Evolutionary conservation across 2,113 vertebrate genomes (phyloP).

Genomic region (Reinhardtius hippoglossoides): DNA sequence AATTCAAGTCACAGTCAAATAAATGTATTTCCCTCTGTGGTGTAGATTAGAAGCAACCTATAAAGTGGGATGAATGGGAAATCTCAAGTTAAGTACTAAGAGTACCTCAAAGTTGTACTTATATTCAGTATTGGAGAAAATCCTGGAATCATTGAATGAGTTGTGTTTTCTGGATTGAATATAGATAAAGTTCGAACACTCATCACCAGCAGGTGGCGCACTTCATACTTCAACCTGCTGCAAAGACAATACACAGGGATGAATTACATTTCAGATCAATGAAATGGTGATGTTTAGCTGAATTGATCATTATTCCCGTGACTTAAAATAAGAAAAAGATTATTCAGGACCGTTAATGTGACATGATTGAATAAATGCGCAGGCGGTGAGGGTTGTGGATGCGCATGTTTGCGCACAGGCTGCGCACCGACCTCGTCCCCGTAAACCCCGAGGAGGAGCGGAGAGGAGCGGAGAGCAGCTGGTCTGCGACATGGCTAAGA

Average conservation of each 20-base stretch:
- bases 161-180: no score
- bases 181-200: neutral
- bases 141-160: neutral
- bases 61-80: neutral
- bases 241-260: neutral
- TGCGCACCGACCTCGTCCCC: slow-evolving; percentile 54
- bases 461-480: slow-evolving; percentile 48
- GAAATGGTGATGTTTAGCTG: neutral
- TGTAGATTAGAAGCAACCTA: neutral
- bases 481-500: slow-evolving; percentile 88
- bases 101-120: neutral
- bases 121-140: no score
- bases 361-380: neutral
- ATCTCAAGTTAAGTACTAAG: neutral
- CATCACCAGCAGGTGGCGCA: slow-evolving; percentile 65
- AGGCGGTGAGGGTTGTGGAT: neutral
- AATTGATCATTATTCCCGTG: neutral
- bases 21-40: neutral
- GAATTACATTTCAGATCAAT: neutral
- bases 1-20: no score
- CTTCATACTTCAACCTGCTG: neutral
- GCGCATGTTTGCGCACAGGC: slow-evolving; percentile 38
- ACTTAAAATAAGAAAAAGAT: neutral
- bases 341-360: neutral
- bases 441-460: slow-evolving; percentile 34